These are phyloP conservation scores for Drosophila prolongata DNA, from an alignment of 2,888 invertebrate species.

Conservation along the genomic window DNA sequence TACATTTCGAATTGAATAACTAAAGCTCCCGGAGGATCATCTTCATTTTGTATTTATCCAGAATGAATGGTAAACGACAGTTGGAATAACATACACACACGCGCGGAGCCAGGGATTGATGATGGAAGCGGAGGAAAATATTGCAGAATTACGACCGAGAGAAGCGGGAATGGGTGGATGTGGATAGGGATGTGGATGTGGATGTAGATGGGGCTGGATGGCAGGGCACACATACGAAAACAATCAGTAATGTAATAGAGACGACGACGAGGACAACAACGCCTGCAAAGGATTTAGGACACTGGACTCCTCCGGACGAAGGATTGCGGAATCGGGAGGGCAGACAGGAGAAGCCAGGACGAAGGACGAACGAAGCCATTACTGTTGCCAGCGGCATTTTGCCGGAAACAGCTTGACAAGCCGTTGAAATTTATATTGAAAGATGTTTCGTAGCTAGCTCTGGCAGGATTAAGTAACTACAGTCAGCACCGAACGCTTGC, in stretches of 20 bases:
- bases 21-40: constrained; percentile 80
- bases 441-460: constrained; percentile 60
- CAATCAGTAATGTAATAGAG: constrained; percentile 78
- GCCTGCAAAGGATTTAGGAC: constrained; percentile 20
- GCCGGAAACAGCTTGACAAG: constrained; percentile 76
- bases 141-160: constrained; percentile 61
- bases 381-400: constrained; percentile 51
- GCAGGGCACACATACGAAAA: constrained; percentile 63
- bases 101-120: constrained; percentile 58
- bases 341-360: neutral
- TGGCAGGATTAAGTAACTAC: constrained; percentile 62
- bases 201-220: neutral
- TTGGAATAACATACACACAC: constrained; percentile 64
- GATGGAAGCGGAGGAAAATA: constrained; percentile 69
- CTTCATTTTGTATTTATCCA: constrained; percentile 81
- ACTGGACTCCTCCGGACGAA: constrained; percentile 1
- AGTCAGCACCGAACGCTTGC: neutral
- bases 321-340: neutral
- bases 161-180: constrained; percentile 13
- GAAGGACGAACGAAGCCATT: constrained; percentile 42
- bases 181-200: constrained; percentile 23
- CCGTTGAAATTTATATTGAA: constrained; percentile 80
- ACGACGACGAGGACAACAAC: constrained; percentile 55
- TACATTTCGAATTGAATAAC: constrained; percentile 80
- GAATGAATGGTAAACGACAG: constrained; percentile 79